A percentile compares a stretch with the other conserved stretches of the same genome.
These are phyloP conservation scores for Vireo griseus DNA, from an alignment of 2,797 vertebrate species.

Conservation along the genomic window DNA sequence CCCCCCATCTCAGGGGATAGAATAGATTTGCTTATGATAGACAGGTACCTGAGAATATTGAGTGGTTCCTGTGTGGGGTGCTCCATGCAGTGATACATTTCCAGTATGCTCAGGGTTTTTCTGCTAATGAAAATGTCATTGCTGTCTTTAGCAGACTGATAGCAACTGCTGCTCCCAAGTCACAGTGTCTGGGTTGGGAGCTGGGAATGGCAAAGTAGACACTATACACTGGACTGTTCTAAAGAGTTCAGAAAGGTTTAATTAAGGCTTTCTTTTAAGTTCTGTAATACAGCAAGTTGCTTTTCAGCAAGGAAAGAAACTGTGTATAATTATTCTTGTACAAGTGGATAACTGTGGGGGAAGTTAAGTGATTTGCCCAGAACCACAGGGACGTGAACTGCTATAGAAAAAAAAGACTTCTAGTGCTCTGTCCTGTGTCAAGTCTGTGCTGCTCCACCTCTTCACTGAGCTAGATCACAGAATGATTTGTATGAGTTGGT, in stretches of 20 bases:
- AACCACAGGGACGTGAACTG: neutral
- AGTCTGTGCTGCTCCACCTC: neutral
- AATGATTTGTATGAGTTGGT: neutral
- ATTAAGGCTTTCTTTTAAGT: neutral
- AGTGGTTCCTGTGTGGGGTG: neutral
- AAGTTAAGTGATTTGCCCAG: neutral
- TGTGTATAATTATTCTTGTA: neutral
- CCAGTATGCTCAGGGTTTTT: neutral
- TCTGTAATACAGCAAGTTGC: neutral
- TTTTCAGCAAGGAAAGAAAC: neutral
- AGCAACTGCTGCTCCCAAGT: neutral
- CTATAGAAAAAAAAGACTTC: neutral
- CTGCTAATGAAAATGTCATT: neutral
- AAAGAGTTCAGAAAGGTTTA: neutral
- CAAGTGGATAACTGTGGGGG: neutral
- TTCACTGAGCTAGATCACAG: neutral
- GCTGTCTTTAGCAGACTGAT: neutral
- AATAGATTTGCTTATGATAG: constrained; percentile 3
- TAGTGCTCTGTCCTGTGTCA: neutral
- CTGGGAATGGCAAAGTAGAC: neutral
- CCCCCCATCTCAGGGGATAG: neutral
- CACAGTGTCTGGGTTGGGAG: neutral
- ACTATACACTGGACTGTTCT: neutral
- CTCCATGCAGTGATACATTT: neutral
- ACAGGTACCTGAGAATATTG: neutral